phyloP scores from a whole-genome alignment of 2,888 invertebrate species.

The Nipponacmea schrenckii region DNA sequence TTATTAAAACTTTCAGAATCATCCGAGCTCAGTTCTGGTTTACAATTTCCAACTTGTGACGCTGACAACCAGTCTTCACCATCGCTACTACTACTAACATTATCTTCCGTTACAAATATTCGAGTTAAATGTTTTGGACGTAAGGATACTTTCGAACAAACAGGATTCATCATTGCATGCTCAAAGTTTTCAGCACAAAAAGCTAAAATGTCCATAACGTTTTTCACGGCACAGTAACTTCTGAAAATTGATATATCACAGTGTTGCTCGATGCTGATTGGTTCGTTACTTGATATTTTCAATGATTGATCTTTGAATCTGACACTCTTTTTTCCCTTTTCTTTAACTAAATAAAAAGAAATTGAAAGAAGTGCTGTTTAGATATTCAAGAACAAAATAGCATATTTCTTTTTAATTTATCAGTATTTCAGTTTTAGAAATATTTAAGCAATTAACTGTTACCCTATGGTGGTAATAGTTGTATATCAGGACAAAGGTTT shows the following conservation, averaged over 20 bases:
- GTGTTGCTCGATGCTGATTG: slow-evolving; percentile 54
- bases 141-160: slow-evolving; percentile 28
- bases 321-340: slow-evolving; percentile 44
- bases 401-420: no score
- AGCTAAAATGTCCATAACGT: slow-evolving; percentile 58
- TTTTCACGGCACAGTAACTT: slow-evolving; percentile 59
- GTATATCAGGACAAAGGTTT: no score
- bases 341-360: slow-evolving; percentile 25
- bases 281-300: slow-evolving; percentile 18
- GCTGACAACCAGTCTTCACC: slow-evolving; percentile 28
- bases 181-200: slow-evolving; percentile 52
- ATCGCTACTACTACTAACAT: slow-evolving; percentile 33
- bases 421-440: no score
- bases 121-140: slow-evolving; percentile 21
- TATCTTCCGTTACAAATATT: slow-evolving; percentile 23
- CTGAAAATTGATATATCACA: slow-evolving; percentile 57
- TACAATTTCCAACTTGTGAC: neutral
- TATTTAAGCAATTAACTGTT: no score
- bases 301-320: slow-evolving; percentile 41
- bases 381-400: no score
- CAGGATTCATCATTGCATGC: slow-evolving; percentile 47
- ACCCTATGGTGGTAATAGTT: no score
- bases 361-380: neutral
- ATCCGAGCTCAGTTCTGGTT: neutral
- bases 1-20: slow-evolving; percentile 35